Conservation (phyloP, 1,140 invertebrate genomes). For the Neoseiulus cucumeris region DNA sequence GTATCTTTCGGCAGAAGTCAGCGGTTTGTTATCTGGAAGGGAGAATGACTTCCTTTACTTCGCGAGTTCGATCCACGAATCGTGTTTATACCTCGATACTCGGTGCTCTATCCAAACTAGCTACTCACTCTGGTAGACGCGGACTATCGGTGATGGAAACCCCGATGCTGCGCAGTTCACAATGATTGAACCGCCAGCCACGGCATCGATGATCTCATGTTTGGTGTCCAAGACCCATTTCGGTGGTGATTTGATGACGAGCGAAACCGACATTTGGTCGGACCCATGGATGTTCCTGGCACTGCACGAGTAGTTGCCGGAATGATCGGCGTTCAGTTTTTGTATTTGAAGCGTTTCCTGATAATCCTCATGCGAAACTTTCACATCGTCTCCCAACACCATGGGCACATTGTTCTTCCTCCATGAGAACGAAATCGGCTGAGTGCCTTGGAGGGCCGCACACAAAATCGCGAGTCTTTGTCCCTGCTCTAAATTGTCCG, state of each 20-base stretch:
- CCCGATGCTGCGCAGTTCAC: neutral
- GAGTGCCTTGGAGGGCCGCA: slow-evolving; percentile 26
- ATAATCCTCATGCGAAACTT: slow-evolving; percentile 16
- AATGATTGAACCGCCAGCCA: neutral
- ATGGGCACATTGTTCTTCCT: slow-evolving; percentile 34
- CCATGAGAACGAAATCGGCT: slow-evolving; percentile 35
- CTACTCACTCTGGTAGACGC: neutral
- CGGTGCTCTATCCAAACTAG: no score
- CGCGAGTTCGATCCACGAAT: no score
- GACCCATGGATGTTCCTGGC: slow-evolving; percentile 19
- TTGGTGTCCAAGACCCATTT: neutral
- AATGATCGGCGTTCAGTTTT: slow-evolving; percentile 22
- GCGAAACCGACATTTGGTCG: slow-evolving; percentile 20
- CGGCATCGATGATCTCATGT: neutral
- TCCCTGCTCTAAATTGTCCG: slow-evolving; percentile 8
- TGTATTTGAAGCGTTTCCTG: slow-evolving; percentile 16
- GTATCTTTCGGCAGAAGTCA: no score
- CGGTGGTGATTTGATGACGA: neutral
- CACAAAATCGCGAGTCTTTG: slow-evolving; percentile 26
- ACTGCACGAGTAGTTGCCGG: slow-evolving; percentile 21
- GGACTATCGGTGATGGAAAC: neutral
- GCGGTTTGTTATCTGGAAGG: no score
- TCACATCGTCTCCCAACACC: slow-evolving; percentile 26
- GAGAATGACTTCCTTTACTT: no score
- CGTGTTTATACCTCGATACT: no score